These are phyloP conservation scores for Pegoplata infirma DNA, from an alignment of 2,888 invertebrate species.

Conservation along the genomic window DNA sequence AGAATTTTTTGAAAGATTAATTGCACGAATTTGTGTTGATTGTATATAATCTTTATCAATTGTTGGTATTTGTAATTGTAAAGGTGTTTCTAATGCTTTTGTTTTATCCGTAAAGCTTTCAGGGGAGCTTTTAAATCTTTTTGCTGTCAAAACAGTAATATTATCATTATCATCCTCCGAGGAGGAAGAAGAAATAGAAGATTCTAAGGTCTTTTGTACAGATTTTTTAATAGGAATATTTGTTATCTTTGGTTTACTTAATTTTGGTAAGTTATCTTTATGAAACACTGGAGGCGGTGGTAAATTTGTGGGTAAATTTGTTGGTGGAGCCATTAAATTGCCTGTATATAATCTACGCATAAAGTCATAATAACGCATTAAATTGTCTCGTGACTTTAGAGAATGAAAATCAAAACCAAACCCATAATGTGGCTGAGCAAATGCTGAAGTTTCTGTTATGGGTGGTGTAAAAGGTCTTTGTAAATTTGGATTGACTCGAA, in stretches of 20 bases:
- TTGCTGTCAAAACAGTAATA: slow-evolving; percentile 29
- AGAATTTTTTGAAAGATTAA: slow-evolving; percentile 73
- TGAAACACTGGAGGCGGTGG: slow-evolving; percentile 66
- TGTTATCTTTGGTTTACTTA: slow-evolving; percentile 65
- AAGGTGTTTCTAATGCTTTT: slow-evolving; percentile 43
- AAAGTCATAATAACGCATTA: slow-evolving; percentile 75
- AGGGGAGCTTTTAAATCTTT: slow-evolving; percentile 67
- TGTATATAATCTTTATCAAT: slow-evolving; percentile 44
- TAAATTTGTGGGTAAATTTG: slow-evolving; percentile 18
- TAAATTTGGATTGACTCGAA: slow-evolving; percentile 71
- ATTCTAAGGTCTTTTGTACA: slow-evolving; percentile 7
- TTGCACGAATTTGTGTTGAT: slow-evolving; percentile 67
- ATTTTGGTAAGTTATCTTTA: slow-evolving; percentile 67
- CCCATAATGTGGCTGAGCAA: slow-evolving; percentile 40
- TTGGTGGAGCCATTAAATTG: slow-evolving; percentile 40
- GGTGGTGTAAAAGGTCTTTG: slow-evolving; percentile 71
- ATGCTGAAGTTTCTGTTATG: slow-evolving; percentile 39
- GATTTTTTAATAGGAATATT: slow-evolving; percentile 21
- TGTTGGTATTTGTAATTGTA: slow-evolving; percentile 42
- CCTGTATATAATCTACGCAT: slow-evolving; percentile 74
- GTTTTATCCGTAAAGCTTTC: slow-evolving; percentile 58
- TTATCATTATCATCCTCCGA: slow-evolving; percentile 54
- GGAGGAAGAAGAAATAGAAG: slow-evolving; percentile 41
- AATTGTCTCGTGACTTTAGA: slow-evolving; percentile 73
- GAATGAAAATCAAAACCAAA: slow-evolving; percentile 69